Evolutionary conservation across 2,797 vertebrate species (phyloP).

Genomic region (Anisognathus igniventris): DNA sequence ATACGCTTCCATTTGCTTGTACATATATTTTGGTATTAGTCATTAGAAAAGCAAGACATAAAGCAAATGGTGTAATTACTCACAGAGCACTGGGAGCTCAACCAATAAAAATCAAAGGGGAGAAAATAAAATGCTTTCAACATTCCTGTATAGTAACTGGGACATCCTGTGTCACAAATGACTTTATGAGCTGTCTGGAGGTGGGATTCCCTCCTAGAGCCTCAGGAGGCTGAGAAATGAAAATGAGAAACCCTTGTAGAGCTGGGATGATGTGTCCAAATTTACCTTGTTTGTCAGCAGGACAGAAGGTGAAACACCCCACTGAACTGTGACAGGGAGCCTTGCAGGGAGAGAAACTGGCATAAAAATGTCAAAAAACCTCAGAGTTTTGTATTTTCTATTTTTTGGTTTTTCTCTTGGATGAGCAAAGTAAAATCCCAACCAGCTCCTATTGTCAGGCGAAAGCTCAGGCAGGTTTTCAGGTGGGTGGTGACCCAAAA

Average conservation of each 20-base stretch:
- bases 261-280: conserved; percentile 13
- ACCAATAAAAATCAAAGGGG: conserved; percentile 78
- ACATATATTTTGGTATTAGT: conserved; percentile 68
- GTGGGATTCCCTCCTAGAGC: conserved; percentile 18
- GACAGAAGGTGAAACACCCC: not conserved
- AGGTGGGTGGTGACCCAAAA: not conserved
- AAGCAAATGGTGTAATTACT: conserved; percentile 76
- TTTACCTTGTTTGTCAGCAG: conserved; percentile 9
- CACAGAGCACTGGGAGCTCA: conserved; percentile 70
- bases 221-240: conserved; percentile 32
- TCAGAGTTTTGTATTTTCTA: not conserved
- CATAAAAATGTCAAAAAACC: not conserved
- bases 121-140: conserved; percentile 75
- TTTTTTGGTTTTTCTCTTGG: not conserved
- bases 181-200: conserved; percentile 48
- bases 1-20: conserved; percentile 70
- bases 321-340: not conserved
- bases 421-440: not conserved
- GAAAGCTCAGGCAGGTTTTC: not conserved
- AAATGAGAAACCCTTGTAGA: conserved; percentile 28
- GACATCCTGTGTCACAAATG: conserved; percentile 74
- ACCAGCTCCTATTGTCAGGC: not conserved
- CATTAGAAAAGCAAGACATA: conserved; percentile 72
- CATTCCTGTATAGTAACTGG: conserved; percentile 56
- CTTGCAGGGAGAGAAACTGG: not conserved